These are phyloP conservation scores for Orchestia grillus DNA, from an alignment of 1,140 invertebrate genomes.

Conservation along the genomic window DNA sequence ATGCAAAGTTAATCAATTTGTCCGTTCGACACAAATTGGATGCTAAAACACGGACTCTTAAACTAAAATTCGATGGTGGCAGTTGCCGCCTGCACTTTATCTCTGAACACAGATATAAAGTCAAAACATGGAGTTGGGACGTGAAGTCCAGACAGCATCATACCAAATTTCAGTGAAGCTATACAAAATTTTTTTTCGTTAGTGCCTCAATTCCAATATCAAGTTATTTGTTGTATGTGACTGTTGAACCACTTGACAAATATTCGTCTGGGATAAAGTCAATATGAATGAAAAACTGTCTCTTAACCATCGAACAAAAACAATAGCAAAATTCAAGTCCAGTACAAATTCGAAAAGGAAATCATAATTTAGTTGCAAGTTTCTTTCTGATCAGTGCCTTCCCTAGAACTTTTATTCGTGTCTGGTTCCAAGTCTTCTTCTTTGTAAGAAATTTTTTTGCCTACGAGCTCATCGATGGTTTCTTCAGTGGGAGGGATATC, in stretches of 20 bases:
- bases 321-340: not conserved
- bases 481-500: not conserved
- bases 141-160: not conserved
- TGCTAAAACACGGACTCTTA: not conserved
- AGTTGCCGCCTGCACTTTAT: not conserved
- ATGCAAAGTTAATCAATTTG: not conserved
- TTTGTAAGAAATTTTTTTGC: constrained; percentile 16
- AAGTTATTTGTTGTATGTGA: not conserved
- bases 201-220: not conserved
- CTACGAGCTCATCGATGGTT: not conserved
- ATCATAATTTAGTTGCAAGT: constrained; percentile 10
- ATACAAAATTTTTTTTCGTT: not conserved
- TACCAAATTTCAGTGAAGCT: not conserved
- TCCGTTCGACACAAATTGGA: not conserved
- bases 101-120: not conserved
- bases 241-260: not conserved
- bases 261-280: not conserved
- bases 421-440: constrained; percentile 37
- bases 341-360: not conserved
- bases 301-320: not conserved
- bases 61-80: not conserved
- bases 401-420: constrained; percentile 7
- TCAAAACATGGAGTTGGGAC: not conserved
- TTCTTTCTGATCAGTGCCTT: constrained; percentile 25
- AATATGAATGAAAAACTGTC: not conserved